Evolutionary conservation across 2,888 invertebrate species (phyloP).

Genomic region (Lamproptera curius): DNA sequence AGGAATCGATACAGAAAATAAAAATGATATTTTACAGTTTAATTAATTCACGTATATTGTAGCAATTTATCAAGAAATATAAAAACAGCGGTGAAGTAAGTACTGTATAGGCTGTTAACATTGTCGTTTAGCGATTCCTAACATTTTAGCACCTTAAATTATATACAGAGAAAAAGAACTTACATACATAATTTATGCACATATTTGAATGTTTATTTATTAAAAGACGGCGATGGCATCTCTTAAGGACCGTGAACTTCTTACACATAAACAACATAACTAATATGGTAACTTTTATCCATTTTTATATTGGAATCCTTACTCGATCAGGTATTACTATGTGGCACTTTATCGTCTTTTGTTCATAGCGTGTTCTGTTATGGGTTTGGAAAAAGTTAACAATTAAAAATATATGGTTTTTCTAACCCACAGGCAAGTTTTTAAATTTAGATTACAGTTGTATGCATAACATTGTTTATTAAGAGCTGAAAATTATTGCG

Average conservation of each 20-base stretch:
- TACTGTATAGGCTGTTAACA: too few relatives aligned
- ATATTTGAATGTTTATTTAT: slow-evolving; percentile 13
- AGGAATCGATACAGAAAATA: too few relatives aligned
- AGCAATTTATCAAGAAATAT: too few relatives aligned
- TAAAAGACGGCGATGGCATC: background rate
- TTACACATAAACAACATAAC: slow-evolving; percentile 11
- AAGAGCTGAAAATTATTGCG: too few relatives aligned
- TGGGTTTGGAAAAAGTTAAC: background rate
- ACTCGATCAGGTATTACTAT: slow-evolving; percentile 1
- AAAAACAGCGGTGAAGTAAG: too few relatives aligned
- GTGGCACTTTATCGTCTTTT: slow-evolving; percentile 7
- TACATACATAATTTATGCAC: slow-evolving; percentile 11
- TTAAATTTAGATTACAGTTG: too few relatives aligned
- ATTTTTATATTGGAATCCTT: slow-evolving; percentile 11
- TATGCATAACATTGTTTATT: too few relatives aligned
- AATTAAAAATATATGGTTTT: too few relatives aligned
- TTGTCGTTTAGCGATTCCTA: background rate
- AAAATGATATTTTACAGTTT: too few relatives aligned
- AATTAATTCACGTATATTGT: too few relatives aligned
- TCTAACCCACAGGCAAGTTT: too few relatives aligned
- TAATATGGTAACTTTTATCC: slow-evolving; percentile 14
- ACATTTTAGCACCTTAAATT: slow-evolving; percentile 1
- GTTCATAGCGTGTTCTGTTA: slow-evolving; percentile 1
- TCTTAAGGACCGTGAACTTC: slow-evolving; percentile 3
- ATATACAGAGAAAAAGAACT: background rate